Evolutionary conservation across 37 sponge, comb jelly and placozoan genomes (phyloP).

Genomic region (Petrosia ficiformis): DNA sequence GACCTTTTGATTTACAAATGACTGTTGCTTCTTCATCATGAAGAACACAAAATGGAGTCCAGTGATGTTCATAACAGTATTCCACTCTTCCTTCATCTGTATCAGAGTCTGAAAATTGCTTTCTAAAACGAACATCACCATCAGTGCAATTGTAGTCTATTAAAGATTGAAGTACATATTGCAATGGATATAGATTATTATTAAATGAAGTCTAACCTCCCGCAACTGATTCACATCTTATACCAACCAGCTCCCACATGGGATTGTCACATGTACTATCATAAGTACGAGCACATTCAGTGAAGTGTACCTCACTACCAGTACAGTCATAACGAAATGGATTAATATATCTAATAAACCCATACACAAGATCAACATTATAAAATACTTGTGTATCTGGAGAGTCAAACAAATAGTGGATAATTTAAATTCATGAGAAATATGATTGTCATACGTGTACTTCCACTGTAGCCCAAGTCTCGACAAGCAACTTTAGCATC

Average conservation of each 20-base stretch:
- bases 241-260: background rate
- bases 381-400: background rate
- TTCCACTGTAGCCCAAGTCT: background rate
- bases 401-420: background rate
- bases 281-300: background rate
- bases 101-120: background rate
- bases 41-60: conserved; percentile 1
- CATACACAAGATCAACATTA: background rate
- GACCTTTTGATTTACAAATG: background rate
- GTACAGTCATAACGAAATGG: background rate
- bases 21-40: background rate
- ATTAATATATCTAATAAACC: background rate
- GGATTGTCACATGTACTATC: background rate
- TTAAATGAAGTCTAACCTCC: too few relatives aligned
- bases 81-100: conserved; percentile 1
- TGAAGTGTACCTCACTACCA: background rate
- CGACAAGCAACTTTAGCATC: background rate
- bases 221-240: background rate
- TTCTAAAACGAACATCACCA: background rate
- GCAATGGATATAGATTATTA: too few relatives aligned
- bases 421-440: background rate
- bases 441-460: background rate
- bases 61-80: background rate
- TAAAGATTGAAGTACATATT: too few relatives aligned
- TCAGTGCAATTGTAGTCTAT: background rate